Conservation (phyloP, 2,113 vertebrate species). For the Pygoscelis adeliae region DNA sequence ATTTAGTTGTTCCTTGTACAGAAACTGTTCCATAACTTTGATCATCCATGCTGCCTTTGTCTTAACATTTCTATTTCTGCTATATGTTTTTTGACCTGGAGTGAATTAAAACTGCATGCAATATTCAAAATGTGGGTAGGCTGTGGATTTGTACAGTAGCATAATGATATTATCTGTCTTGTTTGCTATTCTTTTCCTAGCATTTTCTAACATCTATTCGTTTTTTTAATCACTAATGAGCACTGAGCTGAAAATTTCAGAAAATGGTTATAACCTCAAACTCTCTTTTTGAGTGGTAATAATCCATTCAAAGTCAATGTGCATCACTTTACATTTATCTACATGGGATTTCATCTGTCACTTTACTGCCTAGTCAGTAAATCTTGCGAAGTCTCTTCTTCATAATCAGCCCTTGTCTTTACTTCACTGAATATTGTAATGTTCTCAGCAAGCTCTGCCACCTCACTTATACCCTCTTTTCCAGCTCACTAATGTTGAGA, state of each 20-base stretch:
- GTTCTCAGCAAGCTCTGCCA: not conserved
- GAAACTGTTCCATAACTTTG: conserved; percentile 12
- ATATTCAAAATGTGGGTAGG: not conserved
- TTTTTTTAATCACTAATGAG: not conserved
- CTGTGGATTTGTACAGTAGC: not conserved
- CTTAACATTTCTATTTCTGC: not conserved
- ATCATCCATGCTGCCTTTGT: not conserved
- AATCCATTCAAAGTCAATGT: not conserved
- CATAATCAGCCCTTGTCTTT: not conserved
- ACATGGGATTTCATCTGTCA: not conserved
- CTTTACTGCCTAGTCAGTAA: not conserved
- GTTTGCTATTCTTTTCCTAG: not conserved
- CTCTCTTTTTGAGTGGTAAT: not conserved
- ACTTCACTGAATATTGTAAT: not conserved
- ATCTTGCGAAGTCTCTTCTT: not conserved
- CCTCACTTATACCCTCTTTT: not conserved
- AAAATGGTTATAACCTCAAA: not conserved
- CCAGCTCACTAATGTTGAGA: not conserved
- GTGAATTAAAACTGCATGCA: not conserved
- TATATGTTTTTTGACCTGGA: not conserved
- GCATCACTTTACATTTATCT: not conserved
- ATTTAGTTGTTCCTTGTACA: conserved; percentile 3
- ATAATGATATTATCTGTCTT: not conserved
- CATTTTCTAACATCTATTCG: not conserved
- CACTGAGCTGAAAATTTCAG: not conserved